These are phyloP conservation scores for Phymatocera aterrima DNA, from an alignment of 2,888 invertebrate species.

Conservation along the genomic window DNA sequence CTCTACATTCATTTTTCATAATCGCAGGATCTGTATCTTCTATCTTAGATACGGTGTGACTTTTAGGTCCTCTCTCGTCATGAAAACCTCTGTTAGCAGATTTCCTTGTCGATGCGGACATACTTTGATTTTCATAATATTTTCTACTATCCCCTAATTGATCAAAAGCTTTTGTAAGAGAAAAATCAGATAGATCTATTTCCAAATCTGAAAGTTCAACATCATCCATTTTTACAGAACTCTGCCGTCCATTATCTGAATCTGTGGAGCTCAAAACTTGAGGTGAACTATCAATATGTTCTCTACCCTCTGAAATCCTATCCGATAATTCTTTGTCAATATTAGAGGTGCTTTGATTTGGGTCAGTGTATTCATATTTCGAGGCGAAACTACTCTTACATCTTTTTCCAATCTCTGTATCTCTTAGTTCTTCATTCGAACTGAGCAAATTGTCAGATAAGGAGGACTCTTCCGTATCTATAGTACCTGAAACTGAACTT, in stretches of 20 bases:
- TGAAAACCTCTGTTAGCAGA: neutral
- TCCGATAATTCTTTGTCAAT: conserved; percentile 8
- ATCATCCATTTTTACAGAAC: neutral
- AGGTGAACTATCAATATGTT: neutral
- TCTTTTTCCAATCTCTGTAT: neutral
- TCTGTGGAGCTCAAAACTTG: neutral
- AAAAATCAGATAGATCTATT: conserved; percentile 19
- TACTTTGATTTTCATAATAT: neutral
- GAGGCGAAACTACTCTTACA: conserved; percentile 9
- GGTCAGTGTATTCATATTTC: neutral
- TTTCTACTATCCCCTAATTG: neutral
- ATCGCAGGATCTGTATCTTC: conserved; percentile 11
- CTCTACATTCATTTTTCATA: neutral
- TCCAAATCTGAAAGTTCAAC: conserved; percentile 34
- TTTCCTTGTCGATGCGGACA: neutral
- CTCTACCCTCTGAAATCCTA: neutral
- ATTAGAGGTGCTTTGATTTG: conserved; percentile 11
- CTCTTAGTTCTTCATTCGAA: neutral
- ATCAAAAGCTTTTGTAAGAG: neutral
- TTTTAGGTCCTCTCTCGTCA: neutral
- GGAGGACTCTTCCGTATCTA: neutral
- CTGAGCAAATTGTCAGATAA: neutral
- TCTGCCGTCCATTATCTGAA: neutral
- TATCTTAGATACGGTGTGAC: neutral
- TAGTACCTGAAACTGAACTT: neutral